Base-by-base conservation (phyloP, 2,888 invertebrate species). In the Busseola fusca region DNA sequence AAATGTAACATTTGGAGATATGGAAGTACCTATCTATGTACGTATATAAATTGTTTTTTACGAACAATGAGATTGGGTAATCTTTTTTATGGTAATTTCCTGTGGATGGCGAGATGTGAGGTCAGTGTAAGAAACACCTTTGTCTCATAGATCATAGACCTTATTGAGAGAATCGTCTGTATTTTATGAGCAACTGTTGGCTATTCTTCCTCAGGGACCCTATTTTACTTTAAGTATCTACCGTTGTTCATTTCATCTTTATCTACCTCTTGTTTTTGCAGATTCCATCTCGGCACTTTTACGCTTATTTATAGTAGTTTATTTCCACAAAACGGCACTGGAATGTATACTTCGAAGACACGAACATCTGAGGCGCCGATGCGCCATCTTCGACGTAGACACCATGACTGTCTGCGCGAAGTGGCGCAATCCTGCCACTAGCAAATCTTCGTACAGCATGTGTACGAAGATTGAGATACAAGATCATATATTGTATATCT, bases 1-100 rank as follows among this genome's bases (percentile, higher is more conserved):
- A 81, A 83, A 84, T 73, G 57, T 83, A 68, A 78, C 73, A 76
- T 84, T 83, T 76, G 72, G 64, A 72, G 72, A 84, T 78, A n/a
- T 82, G 65, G 79, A 74, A 71, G 78, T 81, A 65, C 50, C 60
- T 66, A 67, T 18, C 40, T 69, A 30, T 52, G 64, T 69, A 30
- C 48, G 64, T 76, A 74, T 57, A 76, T 72, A 80, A 81, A 76
- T 83, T 73, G 84, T 73, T 83, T 82, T 78, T 78, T 83, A 73
- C 66, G 75, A 78, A 85, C 81, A 85, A 83, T 75, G 69, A 69
- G 69, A 77, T 85, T 83, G 57, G 72, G 76, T 81, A 83, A 85
- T 75, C 64, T 72, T 74, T 73, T 74, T 80, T 84, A 75, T 58
- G 72, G 74, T 70, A 80, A 83, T 80, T 82, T 84, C 75, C 80